Evolutionary conservation across 2,113 vertebrate species (phyloP).

Genomic region (Corapipo altera): DNA sequence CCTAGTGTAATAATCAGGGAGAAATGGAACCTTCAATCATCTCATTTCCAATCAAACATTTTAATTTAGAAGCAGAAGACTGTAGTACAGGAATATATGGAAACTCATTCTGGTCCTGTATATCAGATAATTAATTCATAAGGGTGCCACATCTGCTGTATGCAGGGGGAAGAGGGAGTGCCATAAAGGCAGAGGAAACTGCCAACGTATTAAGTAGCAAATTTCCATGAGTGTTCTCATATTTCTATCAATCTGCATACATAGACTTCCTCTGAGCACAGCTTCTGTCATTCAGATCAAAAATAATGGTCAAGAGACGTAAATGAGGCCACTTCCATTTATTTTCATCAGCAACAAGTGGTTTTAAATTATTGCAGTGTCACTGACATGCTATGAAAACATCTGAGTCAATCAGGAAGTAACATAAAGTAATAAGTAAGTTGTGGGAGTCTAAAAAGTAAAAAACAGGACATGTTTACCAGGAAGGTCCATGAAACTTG

Average conservation of each 20-base stretch:
- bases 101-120: conserved; percentile 3
- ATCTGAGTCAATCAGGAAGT: neutral
- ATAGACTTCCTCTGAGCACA: neutral
- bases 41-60: conserved; percentile 52
- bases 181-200: neutral
- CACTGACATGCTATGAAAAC: neutral
- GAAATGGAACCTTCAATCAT: conserved; percentile 36
- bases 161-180: neutral
- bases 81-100: neutral
- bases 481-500: neutral
- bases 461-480: neutral
- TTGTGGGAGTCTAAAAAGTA: neutral
- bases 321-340: conserved; percentile 5
- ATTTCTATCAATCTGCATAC: neutral
- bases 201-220: neutral
- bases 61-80: conserved; percentile 36
- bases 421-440: neutral
- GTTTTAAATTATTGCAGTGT: neutral
- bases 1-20: conserved; percentile 23
- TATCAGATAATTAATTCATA: conserved; percentile 37
- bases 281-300: neutral
- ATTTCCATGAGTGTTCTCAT: neutral
- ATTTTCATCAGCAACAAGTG: conserved; percentile 45
- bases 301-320: neutral
- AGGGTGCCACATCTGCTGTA: neutral